These are phyloP conservation scores for Creontiades dilutus DNA, from an alignment of 2,888 invertebrate genomes.

Conservation along the genomic window DNA sequence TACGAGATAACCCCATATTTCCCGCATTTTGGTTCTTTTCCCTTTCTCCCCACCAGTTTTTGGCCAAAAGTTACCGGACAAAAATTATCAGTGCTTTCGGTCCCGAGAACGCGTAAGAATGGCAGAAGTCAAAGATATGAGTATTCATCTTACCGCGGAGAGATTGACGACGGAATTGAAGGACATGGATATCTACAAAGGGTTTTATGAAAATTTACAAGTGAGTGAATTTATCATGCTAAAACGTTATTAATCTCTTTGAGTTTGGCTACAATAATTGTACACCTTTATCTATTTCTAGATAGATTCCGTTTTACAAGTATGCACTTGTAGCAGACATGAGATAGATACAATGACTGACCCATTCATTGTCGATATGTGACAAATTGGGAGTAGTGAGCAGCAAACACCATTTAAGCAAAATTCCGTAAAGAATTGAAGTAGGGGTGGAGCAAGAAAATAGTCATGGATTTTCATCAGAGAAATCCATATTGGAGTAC, in stretches of 20 bases:
- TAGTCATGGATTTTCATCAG: no score
- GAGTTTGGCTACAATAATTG: no score
- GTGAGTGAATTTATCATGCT: slow-evolving; percentile 78
- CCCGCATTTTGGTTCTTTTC: neutral
- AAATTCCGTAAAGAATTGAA: no score
- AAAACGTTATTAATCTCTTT: neutral
- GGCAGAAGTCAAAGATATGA: slow-evolving; percentile 72
- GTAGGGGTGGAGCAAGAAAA: no score
- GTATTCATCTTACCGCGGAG: slow-evolving; percentile 86
- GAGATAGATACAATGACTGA: no score
- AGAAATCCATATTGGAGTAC: no score
- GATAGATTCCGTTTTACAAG: no score
- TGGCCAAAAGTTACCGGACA: neutral
- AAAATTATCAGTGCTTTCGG: slow-evolving; percentile 10
- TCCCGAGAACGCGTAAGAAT: slow-evolving; percentile 2
- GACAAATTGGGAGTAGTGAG: no score
- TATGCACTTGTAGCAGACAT: no score
- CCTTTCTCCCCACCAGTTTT: neutral
- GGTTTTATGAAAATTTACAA: slow-evolving; percentile 89
- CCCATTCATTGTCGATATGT: no score
- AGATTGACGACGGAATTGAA: slow-evolving; percentile 90
- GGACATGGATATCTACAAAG: slow-evolving; percentile 86
- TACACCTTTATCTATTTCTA: no score
- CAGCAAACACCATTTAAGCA: no score
- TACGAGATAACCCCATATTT: slow-evolving; percentile 14